Evolutionary conservation across 2,797 vertebrate species (phyloP), one percentile per base, ranked within the genome.

Genomic region (Clarias pachynema): DNA sequence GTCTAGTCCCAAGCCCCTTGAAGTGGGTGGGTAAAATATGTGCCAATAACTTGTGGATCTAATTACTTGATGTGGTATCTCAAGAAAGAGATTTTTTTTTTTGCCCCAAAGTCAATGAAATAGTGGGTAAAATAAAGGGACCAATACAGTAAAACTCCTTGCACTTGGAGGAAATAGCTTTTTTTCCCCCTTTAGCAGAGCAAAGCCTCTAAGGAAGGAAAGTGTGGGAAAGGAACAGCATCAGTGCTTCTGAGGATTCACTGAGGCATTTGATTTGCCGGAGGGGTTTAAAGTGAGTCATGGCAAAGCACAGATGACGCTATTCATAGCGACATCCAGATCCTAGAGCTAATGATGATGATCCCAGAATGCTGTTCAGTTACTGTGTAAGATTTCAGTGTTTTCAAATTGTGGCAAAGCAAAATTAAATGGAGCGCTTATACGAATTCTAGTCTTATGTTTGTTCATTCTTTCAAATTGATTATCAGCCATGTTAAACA

Each of bases 221-320:
- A 80, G 37, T 65, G n/a, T 44, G 37, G 37, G 78, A 49, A 80
- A 65, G n/a, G 60, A 26, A 65, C 7, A 65, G 37, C 20, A 5
- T 65, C 34, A 65, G 3, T 80, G 60, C 62, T 80, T 80, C 62
- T 20, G 16, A 22, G 79, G 62, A 80, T 65, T 29, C 26, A 53
- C 37, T 31, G 16, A 66, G 29, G 40, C 7, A 18, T 66, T 66
- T 65, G 40, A 66, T 29, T 16, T 29, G 40, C 60, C 78, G 49
- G 78, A 65, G 62, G 37, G 78, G 40, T 26, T 80, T 80, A 26
- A 65, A 49, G 16, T 80, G 78, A 80, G 15, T 65, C 59, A 63
- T 2, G 40, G 59, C 74, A 63, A 18, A 8, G 26, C 34, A 40
- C 34, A 63, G 34, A 63, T 79, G 59, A 44, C 34, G 5, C 16